Percentiles rank a stretch among this genome's conserved stretches.
phyloP scores from a whole-genome alignment of 2,113 vertebrate genomes.

The Meriones unguiculatus region DNA sequence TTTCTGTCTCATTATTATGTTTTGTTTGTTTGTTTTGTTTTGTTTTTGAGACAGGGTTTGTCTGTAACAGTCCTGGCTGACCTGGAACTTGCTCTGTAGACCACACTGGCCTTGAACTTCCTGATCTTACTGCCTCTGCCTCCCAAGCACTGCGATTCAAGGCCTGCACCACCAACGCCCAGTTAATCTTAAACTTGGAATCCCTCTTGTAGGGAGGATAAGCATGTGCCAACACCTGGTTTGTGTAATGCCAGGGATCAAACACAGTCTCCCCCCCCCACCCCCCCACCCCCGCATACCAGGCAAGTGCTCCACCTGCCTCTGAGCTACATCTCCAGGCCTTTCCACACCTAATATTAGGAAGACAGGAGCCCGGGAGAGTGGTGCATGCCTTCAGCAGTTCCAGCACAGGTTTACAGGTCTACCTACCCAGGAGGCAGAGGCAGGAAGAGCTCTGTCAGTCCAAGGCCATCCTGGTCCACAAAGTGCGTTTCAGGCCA shows the following conservation, averaged over 20 bases:
- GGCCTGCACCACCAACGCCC: not conserved
- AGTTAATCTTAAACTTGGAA: not conserved
- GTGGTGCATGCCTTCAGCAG: not conserved
- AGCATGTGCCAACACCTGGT: not conserved
- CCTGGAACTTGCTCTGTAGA: not conserved
- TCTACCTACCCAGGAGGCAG: not conserved
- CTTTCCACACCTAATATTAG: not conserved
- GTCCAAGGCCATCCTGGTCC: not conserved
- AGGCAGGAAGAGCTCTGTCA: not conserved
- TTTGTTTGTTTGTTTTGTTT: not conserved
- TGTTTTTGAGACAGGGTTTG: not conserved
- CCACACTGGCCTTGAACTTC: not conserved
- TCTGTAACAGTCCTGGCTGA: not conserved
- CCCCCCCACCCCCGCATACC: not conserved
- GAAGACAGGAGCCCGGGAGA: not conserved
- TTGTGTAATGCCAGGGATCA: too few species aligned
- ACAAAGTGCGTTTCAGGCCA: not conserved
- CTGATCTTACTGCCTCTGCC: not conserved
- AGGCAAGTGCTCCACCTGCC: too few species aligned
- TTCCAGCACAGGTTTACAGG: not conserved
- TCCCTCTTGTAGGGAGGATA: not conserved
- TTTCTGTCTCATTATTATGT: too few species aligned
- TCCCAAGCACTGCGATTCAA: not conserved
- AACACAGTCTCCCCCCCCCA: too few species aligned
- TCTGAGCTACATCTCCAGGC: not conserved